Evolutionary conservation across 2,113 vertebrate genomes (phyloP).

Genomic region (Aspidoscelis tigris): DNA sequence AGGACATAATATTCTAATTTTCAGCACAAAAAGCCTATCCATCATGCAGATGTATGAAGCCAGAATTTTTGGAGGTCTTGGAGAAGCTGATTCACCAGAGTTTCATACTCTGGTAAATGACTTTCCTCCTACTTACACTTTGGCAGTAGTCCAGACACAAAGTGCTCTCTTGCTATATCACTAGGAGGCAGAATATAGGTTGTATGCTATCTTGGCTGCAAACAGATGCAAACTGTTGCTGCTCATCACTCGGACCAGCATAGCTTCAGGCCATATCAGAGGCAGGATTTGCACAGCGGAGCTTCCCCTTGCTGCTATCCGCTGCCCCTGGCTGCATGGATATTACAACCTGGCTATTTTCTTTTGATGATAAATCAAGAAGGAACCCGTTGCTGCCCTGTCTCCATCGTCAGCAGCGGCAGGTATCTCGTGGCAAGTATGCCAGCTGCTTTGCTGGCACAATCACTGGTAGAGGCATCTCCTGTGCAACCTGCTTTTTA

Average conservation of each 20-base stretch:
- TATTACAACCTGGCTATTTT: too few relatives aligned
- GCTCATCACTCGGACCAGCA: neutral
- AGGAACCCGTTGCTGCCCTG: too few relatives aligned
- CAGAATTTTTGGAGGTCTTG: conserved; percentile 67
- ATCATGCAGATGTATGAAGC: conserved; percentile 65
- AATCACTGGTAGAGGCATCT: too few relatives aligned
- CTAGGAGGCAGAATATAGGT: conserved; percentile 11
- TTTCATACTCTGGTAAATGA: conserved; percentile 48
- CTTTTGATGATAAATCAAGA: too few relatives aligned
- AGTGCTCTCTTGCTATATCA: neutral
- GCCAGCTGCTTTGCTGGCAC: too few relatives aligned
- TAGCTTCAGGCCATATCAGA: neutral
- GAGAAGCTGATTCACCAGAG: conserved; percentile 62
- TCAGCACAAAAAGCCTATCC: conserved; percentile 54
- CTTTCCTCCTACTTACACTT: conserved; percentile 27
- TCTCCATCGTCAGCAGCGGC: too few relatives aligned
- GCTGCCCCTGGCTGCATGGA: too few relatives aligned
- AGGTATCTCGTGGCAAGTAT: too few relatives aligned
- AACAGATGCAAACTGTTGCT: neutral
- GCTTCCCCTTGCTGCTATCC: too few relatives aligned
- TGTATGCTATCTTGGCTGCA: neutral
- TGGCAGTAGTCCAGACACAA: neutral
- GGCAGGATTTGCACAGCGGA: too few relatives aligned
- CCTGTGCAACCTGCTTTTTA: too few relatives aligned
- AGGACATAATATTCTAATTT: conserved; percentile 70